A percentile compares a stretch with the other conserved stretches of the same genome.
These are phyloP conservation scores for Cromileptes altivelis DNA, from an alignment of 2,113 vertebrate genomes.

Conservation along the genomic window DNA sequence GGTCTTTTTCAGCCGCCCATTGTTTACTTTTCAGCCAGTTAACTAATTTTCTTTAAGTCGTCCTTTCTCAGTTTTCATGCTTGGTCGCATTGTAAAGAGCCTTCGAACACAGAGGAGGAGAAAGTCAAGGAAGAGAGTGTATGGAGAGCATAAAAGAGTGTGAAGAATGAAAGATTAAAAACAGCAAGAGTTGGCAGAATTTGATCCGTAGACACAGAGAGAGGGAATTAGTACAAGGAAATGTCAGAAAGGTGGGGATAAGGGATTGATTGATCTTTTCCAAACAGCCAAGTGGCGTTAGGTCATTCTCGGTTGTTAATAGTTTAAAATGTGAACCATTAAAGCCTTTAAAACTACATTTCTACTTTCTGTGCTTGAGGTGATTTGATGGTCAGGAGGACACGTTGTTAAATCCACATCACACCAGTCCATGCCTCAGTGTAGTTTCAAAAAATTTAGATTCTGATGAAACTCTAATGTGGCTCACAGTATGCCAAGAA, in stretches of 20 bases:
- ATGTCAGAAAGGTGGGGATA: background rate
- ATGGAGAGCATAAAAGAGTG: background rate
- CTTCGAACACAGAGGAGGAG: slow-evolving; percentile 10
- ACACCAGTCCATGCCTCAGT: background rate
- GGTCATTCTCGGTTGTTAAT: background rate
- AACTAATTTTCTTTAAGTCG: slow-evolving; percentile 53
- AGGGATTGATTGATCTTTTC: background rate
- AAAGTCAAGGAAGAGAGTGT: background rate
- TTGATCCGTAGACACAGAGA: slow-evolving; percentile 6
- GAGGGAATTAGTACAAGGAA: background rate
- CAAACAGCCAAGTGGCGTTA: background rate
- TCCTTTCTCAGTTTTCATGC: slow-evolving; percentile 45
- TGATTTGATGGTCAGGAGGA: background rate
- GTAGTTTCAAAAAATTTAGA: background rate
- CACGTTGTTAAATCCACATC: background rate
- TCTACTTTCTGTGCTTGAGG: background rate
- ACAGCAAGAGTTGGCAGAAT: background rate
- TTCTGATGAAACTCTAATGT: background rate
- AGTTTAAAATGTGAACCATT: background rate
- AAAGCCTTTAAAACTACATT: background rate
- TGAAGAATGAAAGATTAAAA: background rate
- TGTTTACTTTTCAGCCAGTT: slow-evolving; percentile 70
- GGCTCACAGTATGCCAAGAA: background rate
- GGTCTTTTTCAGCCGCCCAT: slow-evolving; percentile 55
- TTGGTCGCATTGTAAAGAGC: slow-evolving; percentile 27